Evolutionary conservation across 2,888 invertebrate species (phyloP).

Genomic region (Boloria euphrosyne): DNA sequence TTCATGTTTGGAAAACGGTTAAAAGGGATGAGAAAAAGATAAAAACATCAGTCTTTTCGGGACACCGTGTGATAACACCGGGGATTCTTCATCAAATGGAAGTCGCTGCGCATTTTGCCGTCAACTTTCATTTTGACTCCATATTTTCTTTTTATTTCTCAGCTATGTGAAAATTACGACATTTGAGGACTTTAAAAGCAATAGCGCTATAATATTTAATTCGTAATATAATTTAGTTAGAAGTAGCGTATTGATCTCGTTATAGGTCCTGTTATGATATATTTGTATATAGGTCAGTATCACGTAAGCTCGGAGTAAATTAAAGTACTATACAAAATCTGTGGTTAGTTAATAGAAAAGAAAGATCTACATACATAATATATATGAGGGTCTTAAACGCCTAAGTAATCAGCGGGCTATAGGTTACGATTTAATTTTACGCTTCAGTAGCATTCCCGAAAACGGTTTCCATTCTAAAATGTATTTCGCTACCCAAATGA

Average conservation of each 20-base stretch:
- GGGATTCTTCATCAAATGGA: conserved; percentile 20
- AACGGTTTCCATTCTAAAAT: conserved; percentile 44
- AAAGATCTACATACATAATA: conserved; percentile 1
- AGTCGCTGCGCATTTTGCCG: conserved; percentile 10
- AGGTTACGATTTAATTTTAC: conserved; percentile 71
- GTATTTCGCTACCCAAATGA: conserved; percentile 36
- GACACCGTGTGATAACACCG: conserved; percentile 24
- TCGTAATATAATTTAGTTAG: no score
- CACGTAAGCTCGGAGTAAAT: no score
- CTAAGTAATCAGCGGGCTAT: conserved; percentile 40
- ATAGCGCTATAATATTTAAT: no score
- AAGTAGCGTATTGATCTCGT: no score
- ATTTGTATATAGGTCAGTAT: no score
- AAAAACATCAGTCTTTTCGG: conserved; percentile 19
- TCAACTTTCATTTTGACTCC: conserved; percentile 15
- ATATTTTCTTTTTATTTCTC: conserved; percentile 5
- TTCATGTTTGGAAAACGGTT: conserved; percentile 18
- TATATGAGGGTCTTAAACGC: conserved; percentile 17
- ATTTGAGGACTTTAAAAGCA: no score
- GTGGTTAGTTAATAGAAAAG: no score
- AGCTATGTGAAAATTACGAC: neutral
- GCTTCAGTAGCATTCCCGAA: conserved; percentile 45
- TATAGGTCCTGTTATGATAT: no score
- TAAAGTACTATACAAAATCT: no score
- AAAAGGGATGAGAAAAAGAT: conserved; percentile 18